A percentile compares a stretch with the other conserved stretches of the same genome.
Evolutionary conservation across 2,113 vertebrate species (phyloP).

Genomic region (Brachirus orientalis): DNA sequence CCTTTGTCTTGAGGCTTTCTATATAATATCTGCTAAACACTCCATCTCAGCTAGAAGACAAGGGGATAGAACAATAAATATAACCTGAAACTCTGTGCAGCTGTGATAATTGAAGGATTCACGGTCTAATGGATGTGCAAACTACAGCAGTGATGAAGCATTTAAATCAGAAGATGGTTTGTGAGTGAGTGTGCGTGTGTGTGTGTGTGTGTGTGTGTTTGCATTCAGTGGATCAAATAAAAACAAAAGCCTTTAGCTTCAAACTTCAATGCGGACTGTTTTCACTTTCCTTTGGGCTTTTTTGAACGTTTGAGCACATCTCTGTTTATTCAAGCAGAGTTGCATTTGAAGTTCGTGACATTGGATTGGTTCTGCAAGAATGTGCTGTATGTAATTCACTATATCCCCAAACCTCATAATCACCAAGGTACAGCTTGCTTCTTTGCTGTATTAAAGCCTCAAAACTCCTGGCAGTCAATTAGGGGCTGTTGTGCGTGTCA

Average conservation of each 20-base stretch:
- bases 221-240: constrained; percentile 47
- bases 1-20: constrained; percentile 41
- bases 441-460: constrained; percentile 70
- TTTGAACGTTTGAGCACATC: constrained; percentile 60
- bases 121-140: constrained; percentile 60
- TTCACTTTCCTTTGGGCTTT: constrained; percentile 59
- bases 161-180: constrained; percentile 29
- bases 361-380: constrained; percentile 74
- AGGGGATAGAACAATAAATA: constrained; percentile 51
- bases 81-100: constrained; percentile 38
- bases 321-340: constrained; percentile 71
- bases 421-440: constrained; percentile 76
- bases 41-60: constrained; percentile 52
- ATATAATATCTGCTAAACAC: constrained; percentile 60
- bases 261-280: constrained; percentile 52
- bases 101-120: constrained; percentile 59
- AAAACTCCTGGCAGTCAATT: constrained; percentile 79
- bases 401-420: constrained; percentile 76
- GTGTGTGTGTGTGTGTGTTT: constrained; percentile 3
- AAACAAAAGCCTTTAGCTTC: constrained; percentile 49
- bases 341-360: constrained; percentile 69
- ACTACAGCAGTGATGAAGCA: constrained; percentile 17
- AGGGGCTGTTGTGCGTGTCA: constrained; percentile 72
- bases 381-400: constrained; percentile 63
- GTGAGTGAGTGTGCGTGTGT: neutral